These are phyloP conservation scores for Okamejei kenojei DNA, from an alignment of 2,797 vertebrate species.

Conservation along the genomic window DNA sequence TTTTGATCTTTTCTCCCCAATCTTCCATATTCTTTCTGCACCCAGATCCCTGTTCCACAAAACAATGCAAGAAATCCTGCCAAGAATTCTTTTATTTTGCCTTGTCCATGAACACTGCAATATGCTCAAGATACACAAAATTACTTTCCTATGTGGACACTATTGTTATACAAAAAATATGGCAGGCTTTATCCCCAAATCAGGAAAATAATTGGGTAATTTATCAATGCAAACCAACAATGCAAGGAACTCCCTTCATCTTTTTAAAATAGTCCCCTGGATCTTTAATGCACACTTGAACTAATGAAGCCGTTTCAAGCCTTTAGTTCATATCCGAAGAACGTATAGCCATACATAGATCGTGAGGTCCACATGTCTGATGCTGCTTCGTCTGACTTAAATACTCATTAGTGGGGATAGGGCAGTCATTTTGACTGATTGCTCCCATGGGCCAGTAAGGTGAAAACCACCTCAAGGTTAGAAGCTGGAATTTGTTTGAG, in stretches of 20 bases:
- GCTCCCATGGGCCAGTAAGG: not conserved
- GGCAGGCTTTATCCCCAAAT: not conserved
- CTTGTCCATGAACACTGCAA: not conserved
- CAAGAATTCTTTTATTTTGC: not conserved
- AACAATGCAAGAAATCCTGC: not conserved
- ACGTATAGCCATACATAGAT: not conserved
- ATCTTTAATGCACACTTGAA: not conserved
- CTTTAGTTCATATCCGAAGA: not conserved
- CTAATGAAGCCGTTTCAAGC: not conserved
- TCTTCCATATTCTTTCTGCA: too few relatives aligned
- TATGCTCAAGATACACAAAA: not conserved
- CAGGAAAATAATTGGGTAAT: not conserved
- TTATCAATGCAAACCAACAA: not conserved
- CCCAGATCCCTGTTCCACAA: not conserved
- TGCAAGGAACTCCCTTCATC: not conserved
- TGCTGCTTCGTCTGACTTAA: not conserved
- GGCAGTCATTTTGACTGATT: not conserved
- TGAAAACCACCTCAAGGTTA: not conserved
- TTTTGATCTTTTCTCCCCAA: not conserved
- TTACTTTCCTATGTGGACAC: not conserved
- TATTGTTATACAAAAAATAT: not conserved
- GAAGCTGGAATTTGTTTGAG: not conserved
- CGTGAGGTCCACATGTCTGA: not conserved
- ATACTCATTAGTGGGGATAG: not conserved
- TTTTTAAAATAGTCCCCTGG: not conserved